A percentile compares a stretch with the other conserved stretches of the same genome.
phyloP scores from a whole-genome alignment of 2,113 vertebrate genomes.

The Connochaetes taurinus region DNA sequence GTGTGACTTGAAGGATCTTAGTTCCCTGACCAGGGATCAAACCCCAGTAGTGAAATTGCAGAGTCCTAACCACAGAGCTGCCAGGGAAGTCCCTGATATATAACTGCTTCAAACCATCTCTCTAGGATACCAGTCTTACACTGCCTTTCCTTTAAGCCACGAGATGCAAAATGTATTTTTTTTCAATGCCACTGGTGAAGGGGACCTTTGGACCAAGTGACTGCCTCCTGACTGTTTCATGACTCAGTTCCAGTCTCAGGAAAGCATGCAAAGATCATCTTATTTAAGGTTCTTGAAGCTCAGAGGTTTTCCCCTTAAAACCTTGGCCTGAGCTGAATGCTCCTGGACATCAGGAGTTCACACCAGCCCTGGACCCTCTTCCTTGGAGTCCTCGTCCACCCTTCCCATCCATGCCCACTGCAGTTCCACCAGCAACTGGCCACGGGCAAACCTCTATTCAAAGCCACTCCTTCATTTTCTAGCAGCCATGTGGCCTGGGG shows the following conservation, averaged over 20 bases:
- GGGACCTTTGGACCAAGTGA: neutral
- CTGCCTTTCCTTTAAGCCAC: neutral
- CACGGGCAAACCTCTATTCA: neutral
- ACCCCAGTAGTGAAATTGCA: neutral
- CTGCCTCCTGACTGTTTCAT: no score
- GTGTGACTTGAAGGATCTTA: neutral
- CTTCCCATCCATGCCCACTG: accelerated
- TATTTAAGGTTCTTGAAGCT: neutral
- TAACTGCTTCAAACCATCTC: slow-evolving; percentile 44
- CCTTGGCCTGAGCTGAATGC: neutral
- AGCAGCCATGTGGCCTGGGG: neutral
- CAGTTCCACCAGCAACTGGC: neutral
- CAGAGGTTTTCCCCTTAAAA: neutral
- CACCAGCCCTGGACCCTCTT: neutral
- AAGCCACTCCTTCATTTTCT: neutral
- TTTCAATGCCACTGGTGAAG: neutral
- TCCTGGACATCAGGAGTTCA: neutral
- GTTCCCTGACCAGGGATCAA: neutral
- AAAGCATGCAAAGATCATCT: neutral
- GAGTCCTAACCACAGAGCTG: neutral
- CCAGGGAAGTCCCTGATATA: neutral
- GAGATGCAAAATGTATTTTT: neutral
- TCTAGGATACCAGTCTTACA: neutral
- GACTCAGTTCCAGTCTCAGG: neutral
- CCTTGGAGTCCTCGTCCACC: no score